Conservation (phyloP, 2,113 vertebrate genomes). For the Osmerus mordax region DNA sequence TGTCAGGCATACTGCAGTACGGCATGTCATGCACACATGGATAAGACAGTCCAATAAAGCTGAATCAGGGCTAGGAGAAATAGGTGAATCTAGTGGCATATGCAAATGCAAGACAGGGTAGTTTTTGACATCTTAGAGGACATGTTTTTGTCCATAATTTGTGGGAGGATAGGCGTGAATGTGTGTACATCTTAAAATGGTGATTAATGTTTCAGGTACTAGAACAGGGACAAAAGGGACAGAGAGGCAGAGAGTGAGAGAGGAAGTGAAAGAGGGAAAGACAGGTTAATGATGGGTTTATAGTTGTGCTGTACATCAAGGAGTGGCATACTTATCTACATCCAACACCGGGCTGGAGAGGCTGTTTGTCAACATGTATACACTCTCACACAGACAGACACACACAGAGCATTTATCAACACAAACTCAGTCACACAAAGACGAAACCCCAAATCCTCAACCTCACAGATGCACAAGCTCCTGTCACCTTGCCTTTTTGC, state of each 20-base stretch:
- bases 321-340: neutral
- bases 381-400: conserved; percentile 16
- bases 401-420: neutral
- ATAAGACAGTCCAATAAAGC: too few species aligned
- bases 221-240: neutral
- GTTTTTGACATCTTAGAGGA: too few species aligned
- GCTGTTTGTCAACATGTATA: neutral
- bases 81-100: too few species aligned
- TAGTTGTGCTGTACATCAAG: neutral
- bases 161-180: neutral
- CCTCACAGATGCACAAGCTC: neutral
- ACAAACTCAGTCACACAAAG: conserved; percentile 6
- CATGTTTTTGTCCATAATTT: neutral
- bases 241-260: neutral
- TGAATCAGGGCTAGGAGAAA: too few species aligned
- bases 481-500: neutral
- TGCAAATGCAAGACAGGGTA: too few species aligned
- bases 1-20: too few species aligned
- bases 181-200: neutral
- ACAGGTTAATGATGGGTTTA: conserved; percentile 6
- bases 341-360: neutral
- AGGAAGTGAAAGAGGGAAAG: conserved; percentile 8
- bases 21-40: too few species aligned
- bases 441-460: neutral
- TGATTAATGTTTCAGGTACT: too few species aligned